A percentile compares a stretch with the other conserved stretches of the same genome.
Conservation (phyloP, 2,113 vertebrate species). For the Mustela lutreola region DNA sequence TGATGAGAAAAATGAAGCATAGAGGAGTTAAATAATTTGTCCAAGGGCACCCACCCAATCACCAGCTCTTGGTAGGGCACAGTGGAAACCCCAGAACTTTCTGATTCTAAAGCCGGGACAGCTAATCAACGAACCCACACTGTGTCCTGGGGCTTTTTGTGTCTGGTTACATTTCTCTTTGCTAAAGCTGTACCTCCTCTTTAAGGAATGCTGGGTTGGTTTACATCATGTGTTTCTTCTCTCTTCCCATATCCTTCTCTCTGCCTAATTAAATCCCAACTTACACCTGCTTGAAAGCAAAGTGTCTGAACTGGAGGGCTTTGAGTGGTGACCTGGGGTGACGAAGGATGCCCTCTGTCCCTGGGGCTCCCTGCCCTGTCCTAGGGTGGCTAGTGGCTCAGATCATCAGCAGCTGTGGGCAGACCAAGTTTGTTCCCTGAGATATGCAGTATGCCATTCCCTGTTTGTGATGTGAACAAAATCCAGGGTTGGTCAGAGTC, state of each 20-base stretch:
- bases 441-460: accelerated
- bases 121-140: neutral
- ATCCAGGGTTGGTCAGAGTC: too few species aligned
- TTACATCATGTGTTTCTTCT: neutral
- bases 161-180: neutral
- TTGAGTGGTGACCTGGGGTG: neutral
- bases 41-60: neutral
- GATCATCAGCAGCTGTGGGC: neutral
- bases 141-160: neutral
- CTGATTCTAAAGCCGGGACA: neutral
- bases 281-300: neutral
- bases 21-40: neutral
- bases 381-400: neutral
- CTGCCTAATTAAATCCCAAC: neutral
- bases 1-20: neutral
- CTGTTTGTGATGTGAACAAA: neutral
- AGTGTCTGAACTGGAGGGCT: neutral
- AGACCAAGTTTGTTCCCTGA: neutral
- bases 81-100: neutral
- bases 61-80: neutral
- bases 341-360: neutral
- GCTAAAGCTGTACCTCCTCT: neutral
- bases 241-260: neutral
- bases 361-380: neutral
- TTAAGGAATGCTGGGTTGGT: neutral